Evolutionary conservation across 2,888 invertebrate genomes (phyloP).

Genomic region (Cremastinae sp.): DNA sequence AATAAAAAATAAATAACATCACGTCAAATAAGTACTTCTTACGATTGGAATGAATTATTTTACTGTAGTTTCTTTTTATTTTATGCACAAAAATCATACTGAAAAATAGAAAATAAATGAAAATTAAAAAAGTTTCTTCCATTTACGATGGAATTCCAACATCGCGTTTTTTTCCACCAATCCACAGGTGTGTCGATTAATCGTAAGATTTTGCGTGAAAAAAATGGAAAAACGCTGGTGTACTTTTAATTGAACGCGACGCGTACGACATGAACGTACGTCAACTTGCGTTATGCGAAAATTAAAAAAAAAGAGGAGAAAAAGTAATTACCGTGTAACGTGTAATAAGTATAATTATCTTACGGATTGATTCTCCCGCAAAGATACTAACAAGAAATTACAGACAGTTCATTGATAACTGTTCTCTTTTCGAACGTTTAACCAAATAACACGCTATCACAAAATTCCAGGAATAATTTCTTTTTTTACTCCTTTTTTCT

Average conservation of each 20-base stretch:
- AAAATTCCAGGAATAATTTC: conserved; percentile 4
- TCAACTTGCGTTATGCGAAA: conserved; percentile 32
- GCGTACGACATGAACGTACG: conserved; percentile 37
- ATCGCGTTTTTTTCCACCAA: no score
- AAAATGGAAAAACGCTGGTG: conserved; percentile 6
- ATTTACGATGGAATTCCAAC: no score
- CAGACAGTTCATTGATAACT: conserved; percentile 31
- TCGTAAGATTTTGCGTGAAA: neutral
- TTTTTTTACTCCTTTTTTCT: neutral
- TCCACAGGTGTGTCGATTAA: no score
- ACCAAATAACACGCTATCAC: conserved; percentile 10
- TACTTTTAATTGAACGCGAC: conserved; percentile 19
- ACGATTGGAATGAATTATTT: no score
- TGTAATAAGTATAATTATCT: conserved; percentile 33
- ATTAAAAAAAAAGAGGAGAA: neutral
- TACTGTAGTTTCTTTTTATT: no score
- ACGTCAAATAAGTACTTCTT: no score
- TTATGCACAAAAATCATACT: no score
- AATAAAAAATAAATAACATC: no score
- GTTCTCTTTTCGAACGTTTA: neutral
- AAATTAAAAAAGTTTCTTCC: no score
- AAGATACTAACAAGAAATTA: conserved; percentile 27
- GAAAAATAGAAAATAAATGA: no score
- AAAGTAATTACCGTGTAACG: conserved; percentile 23
- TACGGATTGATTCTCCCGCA: conserved; percentile 16